These are phyloP conservation scores for Aspidiotus destructor DNA, from an alignment of 2,888 invertebrate genomes.

Conservation along the genomic window DNA sequence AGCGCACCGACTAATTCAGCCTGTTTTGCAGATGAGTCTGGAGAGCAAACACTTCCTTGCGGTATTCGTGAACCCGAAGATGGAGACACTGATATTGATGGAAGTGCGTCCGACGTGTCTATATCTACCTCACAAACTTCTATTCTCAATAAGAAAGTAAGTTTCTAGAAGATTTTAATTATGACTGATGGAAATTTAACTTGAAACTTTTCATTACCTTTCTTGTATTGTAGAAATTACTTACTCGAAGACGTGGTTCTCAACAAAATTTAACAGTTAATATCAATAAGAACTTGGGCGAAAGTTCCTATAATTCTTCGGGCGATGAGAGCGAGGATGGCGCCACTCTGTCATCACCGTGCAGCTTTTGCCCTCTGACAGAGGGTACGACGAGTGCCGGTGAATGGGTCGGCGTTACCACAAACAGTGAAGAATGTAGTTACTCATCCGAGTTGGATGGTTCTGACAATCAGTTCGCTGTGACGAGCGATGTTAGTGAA, in stretches of 20 bases:
- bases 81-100: slow-evolving; percentile 34
- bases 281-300: slow-evolving; percentile 31
- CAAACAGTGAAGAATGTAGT: slow-evolving; percentile 78
- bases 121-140: slow-evolving; percentile 28
- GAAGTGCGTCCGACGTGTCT: slow-evolving; percentile 26
- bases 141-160: slow-evolving; percentile 32
- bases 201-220: not conserved
- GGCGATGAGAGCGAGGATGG: slow-evolving; percentile 37
- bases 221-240: slow-evolving; percentile 7
- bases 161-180: not conserved
- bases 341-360: slow-evolving; percentile 36
- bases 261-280: slow-evolving; percentile 22
- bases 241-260: slow-evolving; percentile 20
- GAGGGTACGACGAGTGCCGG: slow-evolving; percentile 56
- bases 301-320: slow-evolving; percentile 40
- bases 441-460: slow-evolving; percentile 65
- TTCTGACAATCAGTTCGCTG: slow-evolving; percentile 39
- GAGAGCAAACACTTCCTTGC: no score
- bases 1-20: no score
- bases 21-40: no score
- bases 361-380: slow-evolving; percentile 40
- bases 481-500: slow-evolving; percentile 46
- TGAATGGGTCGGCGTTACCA: slow-evolving; percentile 79
- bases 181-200: not conserved
- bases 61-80: not conserved